These are phyloP conservation scores for Plectropomus leopardus DNA, from an alignment of 2,113 vertebrate genomes.

Conservation along the genomic window DNA sequence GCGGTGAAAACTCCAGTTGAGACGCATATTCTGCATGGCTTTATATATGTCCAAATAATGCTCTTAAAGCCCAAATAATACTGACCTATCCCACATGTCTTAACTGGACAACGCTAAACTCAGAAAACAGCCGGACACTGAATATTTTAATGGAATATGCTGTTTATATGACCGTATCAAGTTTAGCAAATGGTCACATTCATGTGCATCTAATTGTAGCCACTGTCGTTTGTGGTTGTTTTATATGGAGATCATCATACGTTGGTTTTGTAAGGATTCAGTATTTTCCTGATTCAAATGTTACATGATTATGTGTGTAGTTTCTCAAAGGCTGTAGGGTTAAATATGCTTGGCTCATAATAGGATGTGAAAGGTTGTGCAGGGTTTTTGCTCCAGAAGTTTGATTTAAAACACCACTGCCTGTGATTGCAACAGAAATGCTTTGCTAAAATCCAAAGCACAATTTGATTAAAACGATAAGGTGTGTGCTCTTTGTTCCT, in stretches of 20 bases:
- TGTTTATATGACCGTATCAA: no score
- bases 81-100: no score
- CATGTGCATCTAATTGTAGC: no score
- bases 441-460: constrained; percentile 27
- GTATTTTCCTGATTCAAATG: not conserved
- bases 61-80: no score
- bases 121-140: no score
- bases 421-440: constrained; percentile 37
- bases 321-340: not conserved
- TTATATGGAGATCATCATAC: not conserved
- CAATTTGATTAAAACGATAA: constrained; percentile 48
- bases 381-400: constrained; percentile 15
- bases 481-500: constrained; percentile 32
- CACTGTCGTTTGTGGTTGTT: constrained; percentile 9
- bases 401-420: constrained; percentile 25
- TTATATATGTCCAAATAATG: no score
- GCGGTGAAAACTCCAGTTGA: no score
- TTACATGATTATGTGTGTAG: not conserved
- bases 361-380: constrained; percentile 6
- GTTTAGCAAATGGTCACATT: no score
- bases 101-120: no score
- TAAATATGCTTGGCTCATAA: constrained; percentile 31
- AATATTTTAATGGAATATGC: no score
- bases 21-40: no score
- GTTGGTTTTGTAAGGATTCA: not conserved